These are phyloP conservation scores for Hypena proboscidalis DNA, from an alignment of 2,888 invertebrate genomes.

Conservation along the genomic window DNA sequence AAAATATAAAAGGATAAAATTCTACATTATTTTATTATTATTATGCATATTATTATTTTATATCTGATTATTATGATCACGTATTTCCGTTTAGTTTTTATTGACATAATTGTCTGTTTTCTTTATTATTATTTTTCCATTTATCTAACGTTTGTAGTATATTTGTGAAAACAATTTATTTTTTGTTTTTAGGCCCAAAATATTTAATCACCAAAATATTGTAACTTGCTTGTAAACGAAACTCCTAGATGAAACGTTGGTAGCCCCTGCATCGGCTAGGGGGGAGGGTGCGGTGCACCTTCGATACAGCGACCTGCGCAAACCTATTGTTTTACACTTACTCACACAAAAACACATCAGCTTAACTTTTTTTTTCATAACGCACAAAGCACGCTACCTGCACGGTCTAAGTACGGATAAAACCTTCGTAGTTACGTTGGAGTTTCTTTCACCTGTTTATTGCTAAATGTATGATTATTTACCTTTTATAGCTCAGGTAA, in stretches of 20 bases:
- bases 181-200: too few relatives aligned
- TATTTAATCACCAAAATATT: too few relatives aligned
- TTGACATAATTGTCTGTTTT: too few relatives aligned
- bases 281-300: conserved; percentile 43
- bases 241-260: conserved; percentile 33
- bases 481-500: conserved; percentile 9
- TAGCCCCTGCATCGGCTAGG: conserved; percentile 31
- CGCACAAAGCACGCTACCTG: conserved; percentile 56
- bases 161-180: too few relatives aligned
- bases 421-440: conserved; percentile 11
- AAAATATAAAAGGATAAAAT: too few relatives aligned
- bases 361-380: conserved; percentile 33
- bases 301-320: conserved; percentile 52
- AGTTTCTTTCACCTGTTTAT: conserved; percentile 17
- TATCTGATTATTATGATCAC: too few relatives aligned
- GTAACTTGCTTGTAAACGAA: not conserved
- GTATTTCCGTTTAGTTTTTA: too few relatives aligned
- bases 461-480: not conserved
- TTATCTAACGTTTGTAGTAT: too few relatives aligned
- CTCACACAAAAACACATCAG: conserved; percentile 41
- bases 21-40: too few relatives aligned
- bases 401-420: conserved; percentile 18
- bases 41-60: too few relatives aligned
- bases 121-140: too few relatives aligned
- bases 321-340: conserved; percentile 52